phyloP scores from a whole-genome alignment of 2,113 vertebrate genomes.

The Thermophis baileyi region DNA sequence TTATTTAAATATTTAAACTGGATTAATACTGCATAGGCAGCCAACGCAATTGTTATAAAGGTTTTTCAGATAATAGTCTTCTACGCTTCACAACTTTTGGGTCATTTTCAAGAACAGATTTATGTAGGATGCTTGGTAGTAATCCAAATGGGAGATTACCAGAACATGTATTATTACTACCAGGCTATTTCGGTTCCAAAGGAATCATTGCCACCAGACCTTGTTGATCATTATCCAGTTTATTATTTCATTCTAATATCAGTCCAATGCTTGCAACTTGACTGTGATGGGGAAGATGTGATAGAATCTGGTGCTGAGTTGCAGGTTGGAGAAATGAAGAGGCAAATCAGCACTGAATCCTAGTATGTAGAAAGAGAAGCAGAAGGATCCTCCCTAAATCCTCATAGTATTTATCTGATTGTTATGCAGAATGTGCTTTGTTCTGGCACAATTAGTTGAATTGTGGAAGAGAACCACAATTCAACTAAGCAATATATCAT shows the following conservation, averaged over 20 bases:
- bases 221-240: too few species aligned
- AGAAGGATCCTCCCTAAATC: neutral
- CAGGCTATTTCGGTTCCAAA: too few species aligned
- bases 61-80: neutral
- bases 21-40: neutral
- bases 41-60: neutral
- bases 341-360: neutral
- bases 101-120: neutral
- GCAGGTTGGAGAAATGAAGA: neutral
- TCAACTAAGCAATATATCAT: neutral
- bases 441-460: too few species aligned
- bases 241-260: too few species aligned
- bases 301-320: too few species aligned
- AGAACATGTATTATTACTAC: too few species aligned
- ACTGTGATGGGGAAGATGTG: too few species aligned
- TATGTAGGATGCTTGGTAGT: neutral
- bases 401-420: neutral
- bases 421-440: neutral
- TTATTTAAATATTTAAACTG: neutral
- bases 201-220: too few species aligned
- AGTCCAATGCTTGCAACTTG: too few species aligned
- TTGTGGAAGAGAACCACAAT: neutral
- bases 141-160: too few species aligned
- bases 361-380: neutral
- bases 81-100: neutral